These are phyloP conservation scores for Corythoichthys intestinalis DNA, from an alignment of 2,113 vertebrate species.

Conservation along the genomic window DNA sequence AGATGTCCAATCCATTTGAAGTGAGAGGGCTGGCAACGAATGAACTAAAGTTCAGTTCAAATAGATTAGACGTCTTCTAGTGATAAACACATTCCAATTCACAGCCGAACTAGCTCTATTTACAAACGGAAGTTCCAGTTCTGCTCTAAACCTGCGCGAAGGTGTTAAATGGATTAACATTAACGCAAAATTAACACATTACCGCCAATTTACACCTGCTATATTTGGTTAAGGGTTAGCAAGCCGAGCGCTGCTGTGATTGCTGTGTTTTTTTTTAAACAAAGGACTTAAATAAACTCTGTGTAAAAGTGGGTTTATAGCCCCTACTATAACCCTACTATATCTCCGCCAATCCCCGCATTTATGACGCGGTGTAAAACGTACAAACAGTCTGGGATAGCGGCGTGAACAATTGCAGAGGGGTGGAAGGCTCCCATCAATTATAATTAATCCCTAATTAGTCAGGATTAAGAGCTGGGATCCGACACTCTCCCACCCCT, in stretches of 20 bases:
- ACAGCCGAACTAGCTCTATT: too few species aligned
- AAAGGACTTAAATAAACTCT: not conserved
- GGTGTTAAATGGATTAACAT: not conserved
- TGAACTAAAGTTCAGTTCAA: too few species aligned
- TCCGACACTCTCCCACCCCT: constrained; percentile 58
- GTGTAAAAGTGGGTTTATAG: not conserved
- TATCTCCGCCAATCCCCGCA: constrained; percentile 14
- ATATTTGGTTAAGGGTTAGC: not conserved
- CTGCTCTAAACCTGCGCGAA: not conserved
- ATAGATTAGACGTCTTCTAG: too few species aligned
- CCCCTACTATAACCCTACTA: not conserved
- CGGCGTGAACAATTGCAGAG: constrained; percentile 44
- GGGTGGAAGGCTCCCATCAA: constrained; percentile 75
- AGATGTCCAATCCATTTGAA: too few species aligned
- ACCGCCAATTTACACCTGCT: not conserved
- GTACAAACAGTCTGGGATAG: constrained; percentile 60
- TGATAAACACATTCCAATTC: too few species aligned
- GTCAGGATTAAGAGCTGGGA: constrained; percentile 73
- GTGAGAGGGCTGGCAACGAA: too few species aligned
- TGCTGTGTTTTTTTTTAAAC: not conserved
- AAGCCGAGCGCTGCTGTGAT: not conserved
- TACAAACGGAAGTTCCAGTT: too few species aligned
- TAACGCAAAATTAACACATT: not conserved
- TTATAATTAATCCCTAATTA: constrained; percentile 82
- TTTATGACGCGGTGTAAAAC: constrained; percentile 58